Evolutionary conservation across 2,888 invertebrate genomes (phyloP).

Genomic region (Maniola hyperantus): DNA sequence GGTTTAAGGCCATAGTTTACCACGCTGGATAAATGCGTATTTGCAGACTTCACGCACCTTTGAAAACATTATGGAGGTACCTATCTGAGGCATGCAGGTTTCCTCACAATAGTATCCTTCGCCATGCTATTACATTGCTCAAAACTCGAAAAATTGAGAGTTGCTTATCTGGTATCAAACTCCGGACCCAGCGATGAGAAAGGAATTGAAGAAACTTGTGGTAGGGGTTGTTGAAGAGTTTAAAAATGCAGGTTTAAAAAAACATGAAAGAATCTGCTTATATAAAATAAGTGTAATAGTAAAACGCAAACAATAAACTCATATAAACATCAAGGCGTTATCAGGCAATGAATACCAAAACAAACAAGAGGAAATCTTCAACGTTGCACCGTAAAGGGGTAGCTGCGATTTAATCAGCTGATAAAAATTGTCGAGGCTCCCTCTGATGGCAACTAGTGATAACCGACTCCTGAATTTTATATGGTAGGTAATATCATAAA

Average conservation of each 20-base stretch:
- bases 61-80: too few relatives aligned
- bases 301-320: conserved; percentile 17
- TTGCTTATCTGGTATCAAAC: too few relatives aligned
- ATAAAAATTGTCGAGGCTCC: conserved; percentile 68
- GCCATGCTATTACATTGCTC: too few relatives aligned
- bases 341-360: conserved; percentile 57
- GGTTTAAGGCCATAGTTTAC: too few relatives aligned
- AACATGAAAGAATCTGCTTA: neutral
- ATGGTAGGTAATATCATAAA: neutral
- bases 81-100: too few relatives aligned
- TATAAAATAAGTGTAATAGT: neutral
- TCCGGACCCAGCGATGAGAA: too few relatives aligned
- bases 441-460: conserved; percentile 66
- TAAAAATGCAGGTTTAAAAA: neutral
- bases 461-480: conserved; percentile 31
- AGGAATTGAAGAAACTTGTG: too few relatives aligned
- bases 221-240: too few relatives aligned
- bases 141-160: too few relatives aligned
- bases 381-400: conserved; percentile 67
- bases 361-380: conserved; percentile 62
- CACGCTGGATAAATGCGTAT: too few relatives aligned
- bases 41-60: too few relatives aligned
- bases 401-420: conserved; percentile 73
- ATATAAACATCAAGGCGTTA: conserved; percentile 39
- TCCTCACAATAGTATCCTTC: too few relatives aligned